phyloP scores from a whole-genome alignment of 2,888 invertebrate genomes.

The Apotomis turbidana region DNA sequence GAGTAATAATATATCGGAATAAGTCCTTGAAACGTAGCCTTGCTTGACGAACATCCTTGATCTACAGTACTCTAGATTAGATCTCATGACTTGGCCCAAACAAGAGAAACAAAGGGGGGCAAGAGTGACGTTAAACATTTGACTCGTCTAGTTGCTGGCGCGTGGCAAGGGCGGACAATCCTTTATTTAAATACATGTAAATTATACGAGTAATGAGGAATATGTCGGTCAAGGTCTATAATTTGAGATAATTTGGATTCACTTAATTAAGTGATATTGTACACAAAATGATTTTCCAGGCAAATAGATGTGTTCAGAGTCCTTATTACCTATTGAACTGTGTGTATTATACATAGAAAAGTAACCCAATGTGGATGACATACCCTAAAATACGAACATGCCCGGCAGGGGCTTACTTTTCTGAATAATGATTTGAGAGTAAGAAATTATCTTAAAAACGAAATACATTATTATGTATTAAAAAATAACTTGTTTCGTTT shows the following conservation, averaged over 20 bases:
- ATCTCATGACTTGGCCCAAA: slow-evolving; percentile 47
- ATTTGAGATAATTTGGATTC: slow-evolving; percentile 11
- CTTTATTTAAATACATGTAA: slow-evolving; percentile 60
- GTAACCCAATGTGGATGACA: too few species aligned
- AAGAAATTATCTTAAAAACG: too few species aligned
- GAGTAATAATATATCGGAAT: too few species aligned
- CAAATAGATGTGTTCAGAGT: background rate
- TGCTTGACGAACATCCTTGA: background rate
- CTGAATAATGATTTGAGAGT: too few species aligned
- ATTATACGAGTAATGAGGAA: slow-evolving; percentile 43
- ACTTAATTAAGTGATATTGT: background rate
- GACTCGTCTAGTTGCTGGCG: slow-evolving; percentile 64
- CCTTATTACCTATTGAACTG: background rate
- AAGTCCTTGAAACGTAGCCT: background rate
- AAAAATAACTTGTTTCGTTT: too few species aligned
- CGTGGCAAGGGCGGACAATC: slow-evolving; percentile 62
- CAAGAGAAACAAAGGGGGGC: slow-evolving; percentile 55
- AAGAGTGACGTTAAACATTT: slow-evolving; percentile 70
- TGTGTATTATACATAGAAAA: too few species aligned
- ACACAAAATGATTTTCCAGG: background rate
- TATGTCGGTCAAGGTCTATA: slow-evolving; percentile 58
- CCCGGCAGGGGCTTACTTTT: too few species aligned
- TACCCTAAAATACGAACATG: too few species aligned
- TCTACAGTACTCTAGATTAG: background rate
- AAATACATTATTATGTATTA: too few species aligned